Conservation (phyloP, 2,888 invertebrate species). For the Caenorhabditis sulstoni region DNA sequence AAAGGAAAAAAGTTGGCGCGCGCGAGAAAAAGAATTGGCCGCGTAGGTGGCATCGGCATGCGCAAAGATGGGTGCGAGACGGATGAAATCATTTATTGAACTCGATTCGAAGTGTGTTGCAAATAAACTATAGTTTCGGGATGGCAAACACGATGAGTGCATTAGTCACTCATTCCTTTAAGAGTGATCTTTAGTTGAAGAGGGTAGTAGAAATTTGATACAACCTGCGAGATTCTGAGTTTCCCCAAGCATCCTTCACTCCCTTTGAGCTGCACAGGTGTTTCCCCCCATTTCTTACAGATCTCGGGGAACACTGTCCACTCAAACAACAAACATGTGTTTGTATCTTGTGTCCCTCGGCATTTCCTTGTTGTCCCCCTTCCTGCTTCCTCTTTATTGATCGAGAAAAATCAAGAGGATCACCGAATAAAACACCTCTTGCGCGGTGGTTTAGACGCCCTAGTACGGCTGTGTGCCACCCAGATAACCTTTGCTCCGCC, state of each 20-base stretch:
- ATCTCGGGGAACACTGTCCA: no score
- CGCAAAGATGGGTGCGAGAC: constrained; percentile 29
- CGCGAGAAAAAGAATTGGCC: constrained; percentile 6
- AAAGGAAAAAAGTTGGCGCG: no score
- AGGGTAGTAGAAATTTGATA: no score
- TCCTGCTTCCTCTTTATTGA: background rate
- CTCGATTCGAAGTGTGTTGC: constrained; percentile 8
- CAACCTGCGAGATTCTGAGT: no score
- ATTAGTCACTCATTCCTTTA: background rate
- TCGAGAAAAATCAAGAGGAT: background rate
- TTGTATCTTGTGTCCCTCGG: background rate
- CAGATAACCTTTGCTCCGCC: constrained; percentile 49
- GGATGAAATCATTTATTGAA: constrained; percentile 38
- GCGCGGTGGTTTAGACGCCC: constrained; percentile 31
- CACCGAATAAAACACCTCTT: background rate
- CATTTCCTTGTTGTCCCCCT: constrained; percentile 1
- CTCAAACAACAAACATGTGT: background rate
- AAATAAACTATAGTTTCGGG: constrained; percentile 22
- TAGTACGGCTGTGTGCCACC: constrained; percentile 37
- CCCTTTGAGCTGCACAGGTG: no score
- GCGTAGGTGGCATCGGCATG: constrained; percentile 31
- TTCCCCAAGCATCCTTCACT: no score
- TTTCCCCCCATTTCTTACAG: no score
- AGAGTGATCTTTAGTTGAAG: background rate
- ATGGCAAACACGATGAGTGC: background rate